Evolutionary conservation across 2,113 vertebrate species (phyloP).

Genomic region (Plestiodon gilberti): DNA sequence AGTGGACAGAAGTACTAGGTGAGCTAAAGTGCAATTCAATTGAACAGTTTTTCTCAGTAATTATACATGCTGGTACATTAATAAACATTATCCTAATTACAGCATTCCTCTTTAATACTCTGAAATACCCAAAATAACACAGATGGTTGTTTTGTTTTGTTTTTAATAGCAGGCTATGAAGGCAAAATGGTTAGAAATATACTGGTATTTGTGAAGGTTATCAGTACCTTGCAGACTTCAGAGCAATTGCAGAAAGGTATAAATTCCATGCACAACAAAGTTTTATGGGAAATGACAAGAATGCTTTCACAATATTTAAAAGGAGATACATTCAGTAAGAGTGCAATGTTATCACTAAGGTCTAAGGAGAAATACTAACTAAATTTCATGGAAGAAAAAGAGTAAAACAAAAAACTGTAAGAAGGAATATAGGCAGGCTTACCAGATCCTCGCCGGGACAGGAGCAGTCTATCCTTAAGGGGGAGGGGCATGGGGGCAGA

Average conservation of each 20-base stretch:
- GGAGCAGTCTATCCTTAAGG: too few species aligned
- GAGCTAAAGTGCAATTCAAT: background rate
- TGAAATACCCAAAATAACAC: slow-evolving; percentile 60
- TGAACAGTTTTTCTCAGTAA: slow-evolving; percentile 48
- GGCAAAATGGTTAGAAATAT: slow-evolving; percentile 62
- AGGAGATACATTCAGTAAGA: slow-evolving; percentile 34
- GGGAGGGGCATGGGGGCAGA: too few species aligned
- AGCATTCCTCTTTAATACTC: slow-evolving; percentile 28
- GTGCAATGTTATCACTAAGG: slow-evolving; percentile 44
- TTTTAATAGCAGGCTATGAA: slow-evolving; percentile 58
- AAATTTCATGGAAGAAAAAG: slow-evolving; percentile 11
- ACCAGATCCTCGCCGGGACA: too few species aligned
- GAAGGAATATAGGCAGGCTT: slow-evolving; percentile 5
- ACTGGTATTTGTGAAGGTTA: slow-evolving; percentile 63
- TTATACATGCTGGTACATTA: slow-evolving; percentile 13
- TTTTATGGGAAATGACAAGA: slow-evolving; percentile 48
- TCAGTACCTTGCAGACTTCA: slow-evolving; percentile 68
- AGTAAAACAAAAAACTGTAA: background rate
- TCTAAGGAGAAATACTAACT: slow-evolving; percentile 37
- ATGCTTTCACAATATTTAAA: slow-evolving; percentile 45
- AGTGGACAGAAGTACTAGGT: background rate
- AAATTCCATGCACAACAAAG: slow-evolving; percentile 65
- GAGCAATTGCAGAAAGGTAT: slow-evolving; percentile 64
- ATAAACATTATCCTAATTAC: slow-evolving; percentile 7
- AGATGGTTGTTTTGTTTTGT: background rate